These are phyloP conservation scores for Scolanthus callimorphus DNA, from an alignment of 92 coral and sea anemone species.

Conservation along the genomic window DNA sequence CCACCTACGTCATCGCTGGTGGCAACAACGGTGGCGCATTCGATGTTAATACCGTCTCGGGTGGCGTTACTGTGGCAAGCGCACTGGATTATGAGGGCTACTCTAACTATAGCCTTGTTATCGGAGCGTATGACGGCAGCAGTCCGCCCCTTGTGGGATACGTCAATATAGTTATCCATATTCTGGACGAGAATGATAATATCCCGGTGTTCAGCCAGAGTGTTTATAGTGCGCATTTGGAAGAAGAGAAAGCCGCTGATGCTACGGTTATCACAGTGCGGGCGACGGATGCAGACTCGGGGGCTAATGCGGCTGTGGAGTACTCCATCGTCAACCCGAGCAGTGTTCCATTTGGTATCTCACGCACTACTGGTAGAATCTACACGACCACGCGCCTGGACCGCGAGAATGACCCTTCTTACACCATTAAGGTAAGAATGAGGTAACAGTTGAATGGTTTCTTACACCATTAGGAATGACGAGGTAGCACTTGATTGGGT, in stretches of 20 bases:
- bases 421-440: constrained; percentile 37
- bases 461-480: no score
- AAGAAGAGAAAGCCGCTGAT: constrained; percentile 55
- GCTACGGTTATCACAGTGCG: constrained; percentile 44
- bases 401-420: constrained; percentile 61
- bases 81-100: constrained; percentile 66
- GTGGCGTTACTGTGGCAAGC: constrained; percentile 52
- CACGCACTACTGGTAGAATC: constrained; percentile 60
- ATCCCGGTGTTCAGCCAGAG: constrained; percentile 62
- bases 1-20: constrained; percentile 71
- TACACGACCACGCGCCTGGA: constrained; percentile 64
- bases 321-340: constrained; percentile 42
- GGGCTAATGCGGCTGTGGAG: constrained; percentile 64
- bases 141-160: constrained; percentile 66
- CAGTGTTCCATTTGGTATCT: constrained; percentile 49
- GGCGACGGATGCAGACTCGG: constrained; percentile 85
- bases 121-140: constrained; percentile 83
- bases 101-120: constrained; percentile 57
- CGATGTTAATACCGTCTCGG: constrained; percentile 57
- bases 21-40: constrained; percentile 74
- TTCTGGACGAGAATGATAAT: constrained; percentile 85
- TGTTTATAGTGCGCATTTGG: constrained; percentile 44
- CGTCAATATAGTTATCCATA: constrained; percentile 33
- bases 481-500: no score
- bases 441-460: no score